Base-by-base conservation (phyloP, 2,113 vertebrate species). In the Centrocercus urophasianus region DNA sequence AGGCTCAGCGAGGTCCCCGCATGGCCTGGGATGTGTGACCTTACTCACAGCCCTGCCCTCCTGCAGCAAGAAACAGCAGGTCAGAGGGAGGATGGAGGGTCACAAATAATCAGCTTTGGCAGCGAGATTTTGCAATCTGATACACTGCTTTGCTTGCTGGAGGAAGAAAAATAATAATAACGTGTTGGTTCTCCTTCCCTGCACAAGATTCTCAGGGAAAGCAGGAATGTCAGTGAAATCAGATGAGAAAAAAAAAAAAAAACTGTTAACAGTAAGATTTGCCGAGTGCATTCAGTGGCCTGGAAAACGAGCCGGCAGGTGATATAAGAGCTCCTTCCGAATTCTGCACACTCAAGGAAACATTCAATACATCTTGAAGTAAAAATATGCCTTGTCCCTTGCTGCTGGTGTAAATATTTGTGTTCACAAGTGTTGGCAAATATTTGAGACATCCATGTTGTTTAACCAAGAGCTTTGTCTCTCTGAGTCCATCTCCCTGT, bases 391-490 rank as follows among this genome's bases (percentile, higher is more conserved):
- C 93, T 90, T 83, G 84, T 93, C 95, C 95, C 69, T 91, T 67
- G 88, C 95, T 92, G 84, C 92, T 38, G 93, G 88, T 16, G 56
- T 96, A 96, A 96, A 97, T 96, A 96, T 96, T 97, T 97, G 96
- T 96, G 86, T 92, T 96, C 61, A 4, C 88, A 93, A 96, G 93
- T 96, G 96, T 93, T 93, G 88, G 95, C 96, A 97, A 97, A 97
- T 97, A 97, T 97, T 96, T 96, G 94, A 97, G 95, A 94, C 95
- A 93, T 97, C 92, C 28, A 94, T 89, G 96, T 94, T 97, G 96
- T 96, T 97, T 96, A 96, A 97, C 95, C 95, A 96, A 97, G 96
- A 95, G 96, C 96, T 96, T 96, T 97, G 90, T 96, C 88, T 95
- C 43, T 2, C 81, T 10, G 60, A 90, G 92, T 90, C 95, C 92